A percentile compares a stretch with the other conserved stretches of the same genome.
Evolutionary conservation across 2,797 vertebrate genomes (phyloP).

Genomic region (Chelon auratus): DNA sequence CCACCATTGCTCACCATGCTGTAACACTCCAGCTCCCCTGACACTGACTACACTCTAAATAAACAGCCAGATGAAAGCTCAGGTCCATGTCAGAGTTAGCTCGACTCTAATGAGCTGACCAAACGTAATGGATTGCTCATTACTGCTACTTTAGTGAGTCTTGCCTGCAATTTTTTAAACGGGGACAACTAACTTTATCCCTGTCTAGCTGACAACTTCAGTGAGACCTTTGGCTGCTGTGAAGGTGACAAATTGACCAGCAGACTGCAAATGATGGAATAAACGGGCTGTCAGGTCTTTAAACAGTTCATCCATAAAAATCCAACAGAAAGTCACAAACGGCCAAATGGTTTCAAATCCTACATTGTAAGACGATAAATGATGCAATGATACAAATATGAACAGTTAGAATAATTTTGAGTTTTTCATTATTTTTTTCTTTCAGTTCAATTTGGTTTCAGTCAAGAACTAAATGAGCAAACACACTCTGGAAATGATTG

Average conservation of each 20-base stretch:
- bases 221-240: conserved; percentile 21
- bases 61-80: conserved; percentile 77
- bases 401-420: no score
- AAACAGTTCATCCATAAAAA: no score
- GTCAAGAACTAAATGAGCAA: no score
- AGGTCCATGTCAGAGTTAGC: conserved; percentile 49
- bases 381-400: no score
- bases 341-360: no score
- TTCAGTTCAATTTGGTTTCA: no score
- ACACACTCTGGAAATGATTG: no score
- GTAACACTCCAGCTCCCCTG: conserved; percentile 61
- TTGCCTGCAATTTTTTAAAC: conserved; percentile 47
- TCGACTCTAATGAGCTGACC: conserved; percentile 72
- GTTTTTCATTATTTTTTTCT: no score
- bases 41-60: conserved; percentile 69
- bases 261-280: conserved; percentile 24
- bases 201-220: conserved; percentile 50
- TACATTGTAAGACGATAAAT: no score
- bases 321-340: no score
- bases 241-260: conserved; percentile 9
- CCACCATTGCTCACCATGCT: conserved; percentile 31
- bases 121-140: conserved; percentile 71
- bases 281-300: conserved; percentile 2
- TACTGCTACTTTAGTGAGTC: conserved; percentile 51
- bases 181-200: conserved; percentile 38